Base-by-base conservation (phyloP, 1,140 invertebrate species). In the Vollenhovia emeryi region DNA sequence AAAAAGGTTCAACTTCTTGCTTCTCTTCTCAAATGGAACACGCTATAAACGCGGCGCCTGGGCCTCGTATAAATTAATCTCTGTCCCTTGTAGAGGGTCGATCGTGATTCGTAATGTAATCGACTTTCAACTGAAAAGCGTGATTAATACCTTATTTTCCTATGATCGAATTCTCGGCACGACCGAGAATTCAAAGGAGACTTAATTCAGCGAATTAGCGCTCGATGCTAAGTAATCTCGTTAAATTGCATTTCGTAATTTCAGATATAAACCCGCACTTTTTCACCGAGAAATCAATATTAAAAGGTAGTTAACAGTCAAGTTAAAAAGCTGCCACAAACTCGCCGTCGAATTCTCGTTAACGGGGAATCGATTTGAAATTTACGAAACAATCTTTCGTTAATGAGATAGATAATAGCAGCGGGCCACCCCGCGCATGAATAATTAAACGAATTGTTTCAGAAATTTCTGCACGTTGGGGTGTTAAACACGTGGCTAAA, bases 381-480 rank as follows among this genome's bases (percentile, higher is more conserved):
- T 79, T 79, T 50, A 50, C 36, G 59, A 79, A 50, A 79, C 75
- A 66, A 66, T 66, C 8, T 64, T 45, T 64, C 59, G 52, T 66
- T 66, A 66, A 79, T 50, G 45, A 15, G 15, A 36, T 15, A 21
- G 60, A 18, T 66, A 50, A 66, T 48, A 40, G 45, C 45, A 24
- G 15, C 45, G 59, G 45, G 13, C 15, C 75, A 15, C n/a, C 6
- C n/a, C 27, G 45, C 11, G 18, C 8, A 36, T 48, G 30, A 40
- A 79, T 66, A 30, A 79, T 79, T 79, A 36, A 66, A 36, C 43
- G 59, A 36, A 50, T 64, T 78, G 30, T 79, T 79, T 79, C 75
- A 3, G 45, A 50, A 24, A 52, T 52, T 50, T 36, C 4, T 3
- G 24, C 21, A 45, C 30, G n/a, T 24, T 24, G 57, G 1, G 24